Evolutionary conservation across 2,797 vertebrate species (phyloP).

Genomic region (Synaphobranchus kaupii): DNA sequence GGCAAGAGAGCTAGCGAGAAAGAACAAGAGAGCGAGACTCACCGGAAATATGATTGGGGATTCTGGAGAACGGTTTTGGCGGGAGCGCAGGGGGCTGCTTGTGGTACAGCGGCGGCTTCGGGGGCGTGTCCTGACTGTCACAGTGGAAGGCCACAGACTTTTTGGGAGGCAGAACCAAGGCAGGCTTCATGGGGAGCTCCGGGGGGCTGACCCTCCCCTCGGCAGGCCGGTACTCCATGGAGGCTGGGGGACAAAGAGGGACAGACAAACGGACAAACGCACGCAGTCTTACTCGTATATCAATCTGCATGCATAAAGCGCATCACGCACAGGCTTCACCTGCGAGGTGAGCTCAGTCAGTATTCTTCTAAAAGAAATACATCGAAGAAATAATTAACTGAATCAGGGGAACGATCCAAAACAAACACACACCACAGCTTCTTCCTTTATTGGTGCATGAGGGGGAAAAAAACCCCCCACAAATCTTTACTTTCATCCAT

Average conservation of each 20-base stretch:
- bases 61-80: constrained; percentile 94
- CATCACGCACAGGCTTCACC: background rate
- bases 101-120: constrained; percentile 89
- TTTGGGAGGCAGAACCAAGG: constrained; percentile 87
- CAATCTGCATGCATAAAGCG: background rate
- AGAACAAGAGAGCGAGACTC: constrained; percentile 47
- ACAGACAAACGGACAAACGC: background rate
- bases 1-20: background rate
- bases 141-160: constrained; percentile 85
- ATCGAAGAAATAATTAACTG: background rate
- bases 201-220: constrained; percentile 84
- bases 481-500: background rate
- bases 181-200: constrained; percentile 87
- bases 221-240: constrained; percentile 88
- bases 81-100: constrained; percentile 98
- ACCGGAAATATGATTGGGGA: constrained; percentile 93
- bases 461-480: background rate
- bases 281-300: background rate
- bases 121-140: constrained; percentile 88
- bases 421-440: background rate
- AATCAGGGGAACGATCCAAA: background rate
- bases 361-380: background rate
- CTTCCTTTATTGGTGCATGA: background rate
- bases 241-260: constrained; percentile 73
- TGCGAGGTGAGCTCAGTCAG: background rate